Conservation (phyloP, 1,140 invertebrate species). For the Grapholita molesta region DNA sequence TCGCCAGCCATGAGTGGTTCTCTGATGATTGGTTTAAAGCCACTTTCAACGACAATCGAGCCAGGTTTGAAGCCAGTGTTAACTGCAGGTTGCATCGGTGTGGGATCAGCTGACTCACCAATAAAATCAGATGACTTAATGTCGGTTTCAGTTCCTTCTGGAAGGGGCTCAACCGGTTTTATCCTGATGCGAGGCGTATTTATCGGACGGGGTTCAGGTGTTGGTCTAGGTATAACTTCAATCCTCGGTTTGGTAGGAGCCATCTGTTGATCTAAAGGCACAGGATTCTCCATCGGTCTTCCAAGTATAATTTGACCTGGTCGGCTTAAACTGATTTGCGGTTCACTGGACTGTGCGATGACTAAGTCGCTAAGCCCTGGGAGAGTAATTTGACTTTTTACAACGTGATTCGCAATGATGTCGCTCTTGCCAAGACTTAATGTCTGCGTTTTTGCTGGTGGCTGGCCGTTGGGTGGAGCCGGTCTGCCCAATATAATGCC, state of each 20-base stretch:
- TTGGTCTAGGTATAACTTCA: conserved; percentile 28
- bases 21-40: conserved; percentile 89
- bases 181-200: conserved; percentile 31
- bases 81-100: conserved; percentile 72
- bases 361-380: conserved; percentile 47
- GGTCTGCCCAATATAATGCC: conserved; percentile 59
- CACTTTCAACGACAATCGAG: conserved; percentile 88
- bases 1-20: conserved; percentile 77
- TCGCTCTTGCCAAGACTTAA: conserved; percentile 70
- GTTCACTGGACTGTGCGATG: conserved; percentile 49
- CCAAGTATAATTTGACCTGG: conserved; percentile 74
- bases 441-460: conserved; percentile 55
- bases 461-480: conserved; percentile 31
- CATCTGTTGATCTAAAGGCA: conserved; percentile 71
- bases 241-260: conserved; percentile 49
- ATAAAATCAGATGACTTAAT: conserved; percentile 77
- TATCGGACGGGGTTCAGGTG: conserved; percentile 36
- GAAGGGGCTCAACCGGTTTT: conserved; percentile 30
- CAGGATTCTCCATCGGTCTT: conserved; percentile 72
- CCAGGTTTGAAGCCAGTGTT: conserved; percentile 89
- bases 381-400: conserved; percentile 70
- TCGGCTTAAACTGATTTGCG: conserved; percentile 52
- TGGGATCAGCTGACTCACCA: conserved; percentile 58
- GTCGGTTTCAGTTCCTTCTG: conserved; percentile 39
- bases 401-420: conserved; percentile 72